A percentile compares a stretch with the other conserved stretches of the same genome.
Conservation (phyloP, 2,888 invertebrate species). For the Apamea epomidion region DNA sequence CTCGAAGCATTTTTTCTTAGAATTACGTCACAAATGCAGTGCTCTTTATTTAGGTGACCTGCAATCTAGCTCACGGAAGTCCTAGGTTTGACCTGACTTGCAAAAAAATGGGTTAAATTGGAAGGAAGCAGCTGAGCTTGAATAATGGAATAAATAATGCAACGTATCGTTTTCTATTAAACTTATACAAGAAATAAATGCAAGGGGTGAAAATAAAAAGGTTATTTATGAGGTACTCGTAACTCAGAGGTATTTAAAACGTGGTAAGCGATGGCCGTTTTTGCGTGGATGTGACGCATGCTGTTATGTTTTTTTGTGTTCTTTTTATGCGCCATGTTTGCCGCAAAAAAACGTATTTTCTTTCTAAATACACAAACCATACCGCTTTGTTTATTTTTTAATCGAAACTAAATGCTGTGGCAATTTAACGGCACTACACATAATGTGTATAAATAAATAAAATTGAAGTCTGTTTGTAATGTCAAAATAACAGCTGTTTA, state of each 20-base stretch:
- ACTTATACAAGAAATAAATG: not conserved
- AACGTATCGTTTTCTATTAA: not conserved
- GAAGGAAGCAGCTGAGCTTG: too few species aligned
- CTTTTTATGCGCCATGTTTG: too few species aligned
- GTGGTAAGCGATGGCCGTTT: too few species aligned
- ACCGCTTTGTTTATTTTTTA: not conserved
- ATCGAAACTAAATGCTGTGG: not conserved
- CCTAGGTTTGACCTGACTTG: constrained; percentile 7
- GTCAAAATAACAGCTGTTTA: not conserved
- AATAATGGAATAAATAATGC: constrained; percentile 7
- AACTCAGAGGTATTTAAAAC: not conserved
- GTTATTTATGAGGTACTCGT: not conserved
- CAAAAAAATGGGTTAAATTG: constrained; percentile 17
- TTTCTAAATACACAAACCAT: too few species aligned
- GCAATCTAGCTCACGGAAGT: constrained; percentile 6
- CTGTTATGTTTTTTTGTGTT: too few species aligned
- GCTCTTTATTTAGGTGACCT: constrained; percentile 32
- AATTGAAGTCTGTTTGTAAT: not conserved
- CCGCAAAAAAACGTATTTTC: too few species aligned
- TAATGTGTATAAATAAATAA: not conserved
- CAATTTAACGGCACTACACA: not conserved
- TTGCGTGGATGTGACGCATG: too few species aligned
- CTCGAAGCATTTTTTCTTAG: not conserved
- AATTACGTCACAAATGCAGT: constrained; percentile 18
- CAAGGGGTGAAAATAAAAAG: not conserved